Evolutionary conservation across 2,113 vertebrate genomes (phyloP), one percentile per base, ranked within the genome.

Genomic region (Toxostoma redivivum): DNA sequence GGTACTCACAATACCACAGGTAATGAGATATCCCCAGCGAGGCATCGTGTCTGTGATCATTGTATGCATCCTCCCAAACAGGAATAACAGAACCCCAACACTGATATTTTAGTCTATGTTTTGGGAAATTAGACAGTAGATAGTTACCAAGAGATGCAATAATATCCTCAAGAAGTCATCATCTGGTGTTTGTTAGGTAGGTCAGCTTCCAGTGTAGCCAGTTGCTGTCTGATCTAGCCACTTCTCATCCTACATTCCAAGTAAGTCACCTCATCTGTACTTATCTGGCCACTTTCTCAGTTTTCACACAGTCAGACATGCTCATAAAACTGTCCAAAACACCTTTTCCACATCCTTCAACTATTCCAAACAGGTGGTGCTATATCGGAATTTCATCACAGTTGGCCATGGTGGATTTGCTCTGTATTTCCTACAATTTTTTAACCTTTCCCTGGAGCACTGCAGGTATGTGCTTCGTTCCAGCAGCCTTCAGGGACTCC

Each of bases 301-400:
- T 83, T 93, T 96, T 93, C 94, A 73, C 64, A 31, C 64, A 86
- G 79, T 88, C 79, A 88, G 85, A 67, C 19, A 0, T 0, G 0
- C 64, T 93, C 86, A 24, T 95, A 95, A 96, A 97, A 94, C 76
- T 86, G 80, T 95, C 90, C 88, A 92, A 57, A 93, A 90, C 86
- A 81, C 90, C 88, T 94, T 84, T 86, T 78, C 69, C 61, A 81
- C 79, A 57, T 92, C 92, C 45, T 90, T 88, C 88, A 92, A 20
- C 76, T 94, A 45, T 86, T 92, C 65, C 87, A 57, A 84, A n/a
- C 88, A 96, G 95, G 83, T 76, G 92, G 77, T 31, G 44, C 80
- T 95, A 81, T 42, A 81, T 95, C 86, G 90, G 85, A 33, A 77
- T 94, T 95, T 95, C 86, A 57, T 88, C 85, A 10, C 72, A 65